These are phyloP conservation scores for Nymphalis c-album DNA, from an alignment of 2,888 invertebrate genomes.

Conservation along the genomic window DNA sequence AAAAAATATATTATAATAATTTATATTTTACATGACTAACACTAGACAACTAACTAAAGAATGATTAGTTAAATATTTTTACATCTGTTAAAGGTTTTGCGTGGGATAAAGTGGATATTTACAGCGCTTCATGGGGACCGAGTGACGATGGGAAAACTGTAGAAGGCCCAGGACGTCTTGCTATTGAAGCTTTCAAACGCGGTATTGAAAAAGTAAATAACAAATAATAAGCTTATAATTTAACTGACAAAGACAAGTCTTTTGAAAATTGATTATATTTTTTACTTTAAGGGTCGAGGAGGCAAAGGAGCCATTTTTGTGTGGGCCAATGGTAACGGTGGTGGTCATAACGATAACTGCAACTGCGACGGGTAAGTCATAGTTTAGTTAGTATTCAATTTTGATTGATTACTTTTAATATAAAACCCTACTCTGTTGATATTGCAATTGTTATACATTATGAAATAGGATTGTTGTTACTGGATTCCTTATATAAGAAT, in stretches of 20 bases:
- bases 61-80: neutral
- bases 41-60: too few species aligned
- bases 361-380: constrained; percentile 92
- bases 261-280: constrained; percentile 3
- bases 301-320: constrained; percentile 94
- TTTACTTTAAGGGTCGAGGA: constrained; percentile 82
- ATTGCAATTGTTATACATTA: too few species aligned
- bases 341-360: constrained; percentile 91
- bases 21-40: too few species aligned
- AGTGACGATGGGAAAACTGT: constrained; percentile 94
- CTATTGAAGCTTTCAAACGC: constrained; percentile 86
- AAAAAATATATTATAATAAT: too few species aligned
- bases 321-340: constrained; percentile 97
- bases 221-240: neutral
- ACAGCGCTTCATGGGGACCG: constrained; percentile 97
- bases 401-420: too few species aligned
- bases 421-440: too few species aligned
- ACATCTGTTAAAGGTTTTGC: constrained; percentile 77
- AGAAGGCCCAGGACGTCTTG: constrained; percentile 92
- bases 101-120: constrained; percentile 90
- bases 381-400: too few species aligned
- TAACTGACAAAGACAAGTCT: too few species aligned
- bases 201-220: constrained; percentile 86
- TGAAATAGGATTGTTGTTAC: too few species aligned
- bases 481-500: too few species aligned